Evolutionary conservation across 2,113 vertebrate species (phyloP).

Genomic region (Urocynchramus pylzowi): DNA sequence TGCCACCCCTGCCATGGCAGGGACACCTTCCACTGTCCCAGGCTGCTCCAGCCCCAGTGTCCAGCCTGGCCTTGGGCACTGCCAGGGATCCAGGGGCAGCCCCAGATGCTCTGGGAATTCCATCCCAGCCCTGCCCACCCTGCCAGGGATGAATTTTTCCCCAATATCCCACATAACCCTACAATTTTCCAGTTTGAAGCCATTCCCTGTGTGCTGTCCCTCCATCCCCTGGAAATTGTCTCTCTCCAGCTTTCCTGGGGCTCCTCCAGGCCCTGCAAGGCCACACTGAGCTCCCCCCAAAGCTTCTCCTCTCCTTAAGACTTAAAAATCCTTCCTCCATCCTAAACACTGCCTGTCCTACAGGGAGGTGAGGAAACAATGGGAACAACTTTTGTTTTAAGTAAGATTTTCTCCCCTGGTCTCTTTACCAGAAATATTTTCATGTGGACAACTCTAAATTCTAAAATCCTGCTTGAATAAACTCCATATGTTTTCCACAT

Average conservation of each 20-base stretch:
- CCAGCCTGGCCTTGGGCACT: neutral
- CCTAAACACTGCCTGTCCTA: neutral
- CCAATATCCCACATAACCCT: rapidly evolving
- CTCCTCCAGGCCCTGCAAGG: neutral
- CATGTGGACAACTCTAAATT: neutral
- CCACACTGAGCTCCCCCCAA: neutral
- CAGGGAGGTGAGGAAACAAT: neutral
- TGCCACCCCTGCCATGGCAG: neutral
- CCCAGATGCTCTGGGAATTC: neutral
- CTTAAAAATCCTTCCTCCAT: neutral
- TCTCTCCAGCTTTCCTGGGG: neutral
- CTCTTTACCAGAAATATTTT: neutral
- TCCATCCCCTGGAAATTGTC: rapidly evolving
- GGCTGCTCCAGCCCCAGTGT: neutral
- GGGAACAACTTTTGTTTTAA: neutral
- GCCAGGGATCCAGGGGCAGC: neutral
- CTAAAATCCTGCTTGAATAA: neutral
- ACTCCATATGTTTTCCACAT: rapidly evolving
- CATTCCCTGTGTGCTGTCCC: neutral
- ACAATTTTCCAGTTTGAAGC: rapidly evolving
- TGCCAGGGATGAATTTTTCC: neutral
- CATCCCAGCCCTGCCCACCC: neutral
- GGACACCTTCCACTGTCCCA: neutral
- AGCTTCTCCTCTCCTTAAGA: neutral
- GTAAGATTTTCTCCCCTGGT: neutral